A percentile compares a stretch with the other conserved stretches of the same genome.
Evolutionary conservation across 2,888 invertebrate species (phyloP).

Genomic region (Miltochrista miniata): DNA sequence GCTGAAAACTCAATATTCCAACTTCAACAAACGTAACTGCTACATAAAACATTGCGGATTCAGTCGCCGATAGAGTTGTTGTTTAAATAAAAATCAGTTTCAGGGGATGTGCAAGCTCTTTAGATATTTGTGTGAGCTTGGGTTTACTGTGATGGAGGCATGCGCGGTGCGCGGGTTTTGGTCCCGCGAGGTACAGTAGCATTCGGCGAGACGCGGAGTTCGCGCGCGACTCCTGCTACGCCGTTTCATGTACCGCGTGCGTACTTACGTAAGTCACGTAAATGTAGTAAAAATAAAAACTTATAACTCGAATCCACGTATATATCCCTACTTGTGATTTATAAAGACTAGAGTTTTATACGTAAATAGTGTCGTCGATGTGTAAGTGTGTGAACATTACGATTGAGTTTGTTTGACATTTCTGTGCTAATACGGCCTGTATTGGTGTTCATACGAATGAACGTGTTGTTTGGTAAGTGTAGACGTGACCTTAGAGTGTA

Average conservation of each 20-base stretch:
- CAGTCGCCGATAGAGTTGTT: conserved; percentile 50
- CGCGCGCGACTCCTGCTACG: conserved; percentile 47
- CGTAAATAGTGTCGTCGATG: conserved; percentile 11
- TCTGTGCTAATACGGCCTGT: conserved; percentile 29
- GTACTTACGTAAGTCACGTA: conserved; percentile 74
- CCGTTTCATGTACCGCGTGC: conserved; percentile 32
- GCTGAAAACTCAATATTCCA: conserved; percentile 34
- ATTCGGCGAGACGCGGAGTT: conserved; percentile 56
- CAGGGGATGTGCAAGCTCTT: conserved; percentile 55
- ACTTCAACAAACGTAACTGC: conserved; percentile 35
- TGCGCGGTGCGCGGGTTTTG: conserved; percentile 63
- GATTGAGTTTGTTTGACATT: conserved; percentile 53
- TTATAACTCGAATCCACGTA: conserved; percentile 11
- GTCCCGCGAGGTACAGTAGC: conserved; percentile 57
- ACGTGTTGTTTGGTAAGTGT: conserved; percentile 40
- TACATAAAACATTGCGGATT: conserved; percentile 38
- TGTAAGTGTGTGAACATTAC: conserved; percentile 50
- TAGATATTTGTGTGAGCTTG: conserved; percentile 67
- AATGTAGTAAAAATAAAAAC: conserved; percentile 35
- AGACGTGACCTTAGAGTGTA: conserved; percentile 3
- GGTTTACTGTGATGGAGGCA: conserved; percentile 70
- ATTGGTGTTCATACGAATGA: conserved; percentile 23
- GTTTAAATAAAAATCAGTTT: conserved; percentile 66
- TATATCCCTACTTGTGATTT: conserved; percentile 20
- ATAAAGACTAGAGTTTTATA: conserved; percentile 9